Base-by-base conservation (phyloP, 2,888 invertebrate species). In the Leptinotarsa peninsularis region DNA sequence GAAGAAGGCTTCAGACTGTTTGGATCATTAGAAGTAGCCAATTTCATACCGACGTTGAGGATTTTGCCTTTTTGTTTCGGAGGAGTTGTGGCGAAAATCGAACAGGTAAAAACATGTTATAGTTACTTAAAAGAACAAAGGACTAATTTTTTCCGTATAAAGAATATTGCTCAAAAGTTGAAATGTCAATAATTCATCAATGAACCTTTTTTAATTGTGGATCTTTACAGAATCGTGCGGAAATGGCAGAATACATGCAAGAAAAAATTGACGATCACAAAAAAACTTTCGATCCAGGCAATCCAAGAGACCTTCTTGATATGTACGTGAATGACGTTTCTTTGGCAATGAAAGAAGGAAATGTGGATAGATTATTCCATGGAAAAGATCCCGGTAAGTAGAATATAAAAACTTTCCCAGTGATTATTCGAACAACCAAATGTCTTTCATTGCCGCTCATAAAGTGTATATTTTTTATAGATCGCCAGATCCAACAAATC, bases 1-100 rank as follows among this genome's bases (percentile, higher is more conserved):
- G 96, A 96, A 84, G 97, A 97, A 89, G 97, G 97, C 49, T 97
- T 97, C 92, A 91, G 92, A 74, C 90, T 97, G 0, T 96, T 97
- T 85, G 95, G 96, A 14, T 93, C 94, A 83, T 92, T 96, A 63
- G 94, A 93, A 81, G 93, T 94, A 10, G 94, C 95, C 72, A 95
- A 96, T 87, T 96, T 96, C 85, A 92, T 97, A 79, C 96, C 97
- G 4, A 90, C 94, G 1, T 91, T 96, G 85, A 92, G 93, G 76
- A 91, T 91, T 81, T 83, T 93, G 66, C 56, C 23, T 21, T 18
- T n/a, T 33, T 10, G 13, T 14, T 43, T 43, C 10, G 15, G 23
- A 21, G 15, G 58, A 23, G 15, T 15, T 14, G 0, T 13, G 66
- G 15, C 66, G 33, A 70, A 70, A 27, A 66, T 63, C 21, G 17